Conservation (phyloP, 2,888 invertebrate genomes). For the Leucophenga montana region DNA sequence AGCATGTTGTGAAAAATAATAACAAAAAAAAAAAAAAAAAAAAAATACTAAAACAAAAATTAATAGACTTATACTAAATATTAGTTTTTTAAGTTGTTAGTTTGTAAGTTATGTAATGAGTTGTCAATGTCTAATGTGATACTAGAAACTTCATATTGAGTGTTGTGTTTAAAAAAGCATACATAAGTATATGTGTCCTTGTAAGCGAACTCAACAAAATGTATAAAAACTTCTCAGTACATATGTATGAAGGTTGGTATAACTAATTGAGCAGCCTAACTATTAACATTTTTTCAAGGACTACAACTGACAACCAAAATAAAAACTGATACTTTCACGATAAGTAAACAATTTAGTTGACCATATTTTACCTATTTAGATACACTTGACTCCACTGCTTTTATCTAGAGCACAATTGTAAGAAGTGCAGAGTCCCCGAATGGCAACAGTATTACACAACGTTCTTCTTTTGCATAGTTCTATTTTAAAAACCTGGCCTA, state of each 20-base stretch:
- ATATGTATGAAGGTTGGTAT: conserved; percentile 6
- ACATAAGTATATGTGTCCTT: conserved; percentile 31
- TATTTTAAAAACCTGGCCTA: too few relatives aligned
- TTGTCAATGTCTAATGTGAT: conserved; percentile 23
- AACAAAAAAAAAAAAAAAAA: conserved; percentile 38
- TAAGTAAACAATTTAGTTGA: too few relatives aligned
- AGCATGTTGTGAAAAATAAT: conserved; percentile 55
- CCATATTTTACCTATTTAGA: too few relatives aligned
- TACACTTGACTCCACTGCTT: too few relatives aligned
- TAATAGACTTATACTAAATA: conserved; percentile 31
- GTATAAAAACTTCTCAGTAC: neutral
- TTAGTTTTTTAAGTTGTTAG: conserved; percentile 8
- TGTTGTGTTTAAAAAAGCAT: conserved; percentile 36
- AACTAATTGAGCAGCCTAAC: conserved; percentile 6
- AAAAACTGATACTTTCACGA: too few relatives aligned
- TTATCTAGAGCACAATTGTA: too few relatives aligned
- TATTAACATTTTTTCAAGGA: too few relatives aligned
- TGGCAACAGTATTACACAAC: too few relatives aligned
- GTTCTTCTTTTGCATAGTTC: too few relatives aligned
- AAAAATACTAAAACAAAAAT: conserved; percentile 24
- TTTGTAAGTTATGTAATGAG: conserved; percentile 18
- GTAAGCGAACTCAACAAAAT: conserved; percentile 20
- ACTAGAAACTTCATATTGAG: neutral
- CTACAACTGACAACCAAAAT: too few relatives aligned
- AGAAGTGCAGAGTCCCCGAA: too few relatives aligned